Evolutionary conservation across 2,113 vertebrate genomes (phyloP).

Genomic region (Thomomys bottae): DNA sequence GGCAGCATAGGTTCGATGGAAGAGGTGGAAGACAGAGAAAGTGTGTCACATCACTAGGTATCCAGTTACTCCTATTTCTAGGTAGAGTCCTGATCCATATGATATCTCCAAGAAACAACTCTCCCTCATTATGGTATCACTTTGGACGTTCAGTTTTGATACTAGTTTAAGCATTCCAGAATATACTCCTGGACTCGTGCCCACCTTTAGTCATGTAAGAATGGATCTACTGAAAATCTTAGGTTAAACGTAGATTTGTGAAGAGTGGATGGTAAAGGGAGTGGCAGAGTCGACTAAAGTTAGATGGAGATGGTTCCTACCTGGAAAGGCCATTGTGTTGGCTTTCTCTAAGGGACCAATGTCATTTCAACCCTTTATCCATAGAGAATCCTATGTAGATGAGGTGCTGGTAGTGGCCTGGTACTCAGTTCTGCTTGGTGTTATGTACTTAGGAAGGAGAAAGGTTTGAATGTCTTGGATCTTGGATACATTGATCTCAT

Average conservation of each 20-base stretch:
- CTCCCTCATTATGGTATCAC: too few species aligned
- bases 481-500: too few species aligned
- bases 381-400: not conserved
- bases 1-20: too few species aligned
- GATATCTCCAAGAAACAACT: not conserved
- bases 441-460: not conserved
- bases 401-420: too few species aligned
- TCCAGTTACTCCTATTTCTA: too few species aligned
- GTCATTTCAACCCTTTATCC: not conserved
- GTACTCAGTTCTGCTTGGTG: not conserved
- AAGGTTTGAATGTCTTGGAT: too few species aligned
- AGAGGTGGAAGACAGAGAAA: too few species aligned
- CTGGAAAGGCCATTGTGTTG: not conserved
- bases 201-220: not conserved
- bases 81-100: too few species aligned
- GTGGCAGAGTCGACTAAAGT: not conserved
- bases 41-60: too few species aligned
- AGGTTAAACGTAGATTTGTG: not conserved
- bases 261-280: not conserved
- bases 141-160: not conserved
- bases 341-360: not conserved
- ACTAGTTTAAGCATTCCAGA: not conserved
- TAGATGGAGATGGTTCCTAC: accelerated
- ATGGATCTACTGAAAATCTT: not conserved
- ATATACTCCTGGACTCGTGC: not conserved